Conservation (phyloP, 2,113 vertebrate species). For the Alexandromys fortis region DNA sequence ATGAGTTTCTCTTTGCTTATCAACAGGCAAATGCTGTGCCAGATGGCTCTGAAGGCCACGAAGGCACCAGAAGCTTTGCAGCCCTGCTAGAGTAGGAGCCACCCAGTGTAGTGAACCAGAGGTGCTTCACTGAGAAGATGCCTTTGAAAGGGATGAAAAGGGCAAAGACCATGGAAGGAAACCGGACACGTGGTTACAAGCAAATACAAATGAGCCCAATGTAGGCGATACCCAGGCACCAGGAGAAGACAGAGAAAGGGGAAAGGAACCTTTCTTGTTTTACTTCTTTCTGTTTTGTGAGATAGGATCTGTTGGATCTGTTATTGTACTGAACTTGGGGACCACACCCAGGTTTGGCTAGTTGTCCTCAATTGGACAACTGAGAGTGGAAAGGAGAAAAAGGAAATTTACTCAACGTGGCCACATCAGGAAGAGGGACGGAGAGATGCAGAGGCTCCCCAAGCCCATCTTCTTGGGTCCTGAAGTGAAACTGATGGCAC, state of each 20-base stretch:
- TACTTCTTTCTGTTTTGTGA: background rate
- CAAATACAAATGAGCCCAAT: background rate
- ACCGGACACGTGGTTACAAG: background rate
- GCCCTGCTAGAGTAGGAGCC: background rate
- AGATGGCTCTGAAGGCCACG: background rate
- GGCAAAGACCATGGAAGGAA: background rate
- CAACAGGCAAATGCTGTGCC: too few species aligned
- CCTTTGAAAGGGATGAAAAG: background rate
- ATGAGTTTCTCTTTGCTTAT: background rate
- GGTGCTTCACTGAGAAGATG: background rate
- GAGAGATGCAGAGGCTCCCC: background rate
- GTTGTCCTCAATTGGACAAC: background rate
- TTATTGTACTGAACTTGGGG: background rate
- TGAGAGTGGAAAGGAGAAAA: background rate
- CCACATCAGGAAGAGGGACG: background rate
- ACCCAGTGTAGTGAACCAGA: background rate
- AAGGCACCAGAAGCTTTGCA: background rate
- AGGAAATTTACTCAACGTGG: background rate
- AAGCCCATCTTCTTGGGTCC: background rate
- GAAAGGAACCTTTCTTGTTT: background rate
- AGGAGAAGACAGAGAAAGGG: background rate
- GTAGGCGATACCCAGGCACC: too few species aligned
- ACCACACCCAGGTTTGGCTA: background rate
- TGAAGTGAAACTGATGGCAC: background rate
- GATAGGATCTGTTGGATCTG: background rate